Evolutionary conservation across 2,888 invertebrate genomes (phyloP), one percentile per base, ranked within the genome.

Genomic region (Acronicta aceris): DNA sequence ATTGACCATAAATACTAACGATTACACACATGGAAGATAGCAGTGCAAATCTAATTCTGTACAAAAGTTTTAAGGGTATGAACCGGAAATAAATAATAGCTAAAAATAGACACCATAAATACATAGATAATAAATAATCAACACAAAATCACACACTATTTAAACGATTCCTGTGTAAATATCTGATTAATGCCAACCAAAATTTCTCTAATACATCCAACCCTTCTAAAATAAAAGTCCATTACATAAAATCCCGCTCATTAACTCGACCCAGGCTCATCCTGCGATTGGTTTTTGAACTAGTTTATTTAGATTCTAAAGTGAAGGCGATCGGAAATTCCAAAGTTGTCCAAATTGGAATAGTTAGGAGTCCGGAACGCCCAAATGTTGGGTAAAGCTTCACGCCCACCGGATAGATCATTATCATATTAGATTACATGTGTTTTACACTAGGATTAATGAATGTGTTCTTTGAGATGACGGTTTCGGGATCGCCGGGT

Each of bases 301-400:
- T 77, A 70, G 70, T 74, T 77, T 74, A 77, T 67, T 65, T 71
- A 61, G 47, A 77, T 60, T 73, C 38, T 60, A 61, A 62, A 66
- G 51, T 58, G 53, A 62, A 61, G 71, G 67, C 67, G 67, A 74
- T 74, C 57, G 75, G 60, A 61, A 71, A 74, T 71, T 70, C 60
- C 54, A 9, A 78, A 76, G 73, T 77, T 77, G 65, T 56, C 47
- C 54, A 71, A 78, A 77, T 77, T 78, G 76, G 74, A 77, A 78
- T 77, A 77, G 76, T 77, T 77, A 42, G 58, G 55, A 52, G 40
- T 53, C 45, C 51, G 43, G 36, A 45, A 33, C 47, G 54, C 56
- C 50, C 12, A 59, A 74, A 58, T 57, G 60, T 67, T 65, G 47
- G 42, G 27, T 27, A 33, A 38, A 58, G 48, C 48, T 45, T 30